These are phyloP conservation scores for Chaetops frenatus DNA, from an alignment of 2,113 vertebrate species.

Conservation along the genomic window DNA sequence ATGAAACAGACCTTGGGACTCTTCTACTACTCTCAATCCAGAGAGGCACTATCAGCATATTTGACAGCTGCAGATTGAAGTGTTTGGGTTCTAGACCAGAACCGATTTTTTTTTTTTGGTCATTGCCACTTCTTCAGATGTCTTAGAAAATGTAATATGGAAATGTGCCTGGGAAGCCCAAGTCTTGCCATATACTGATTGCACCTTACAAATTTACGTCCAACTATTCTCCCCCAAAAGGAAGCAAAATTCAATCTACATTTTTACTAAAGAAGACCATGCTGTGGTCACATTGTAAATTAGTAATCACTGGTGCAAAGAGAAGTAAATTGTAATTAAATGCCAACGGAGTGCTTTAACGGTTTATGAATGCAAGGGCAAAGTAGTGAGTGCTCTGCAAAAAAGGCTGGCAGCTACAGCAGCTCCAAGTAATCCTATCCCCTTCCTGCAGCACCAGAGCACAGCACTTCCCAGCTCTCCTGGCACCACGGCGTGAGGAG, in stretches of 20 bases:
- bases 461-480: not conserved
- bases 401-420: not conserved
- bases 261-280: not conserved
- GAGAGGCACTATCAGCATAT: not conserved
- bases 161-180: not conserved
- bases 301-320: not conserved
- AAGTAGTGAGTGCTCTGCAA: not conserved
- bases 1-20: not conserved
- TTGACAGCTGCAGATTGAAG: not conserved
- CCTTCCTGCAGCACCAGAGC: not conserved
- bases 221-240: not conserved
- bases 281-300: not conserved
- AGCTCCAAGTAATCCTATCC: constrained; percentile 4
- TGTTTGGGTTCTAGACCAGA: not conserved
- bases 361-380: not conserved
- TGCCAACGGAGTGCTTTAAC: not conserved
- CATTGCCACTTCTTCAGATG: not conserved
- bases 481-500: not conserved
- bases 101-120: not conserved
- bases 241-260: not conserved
- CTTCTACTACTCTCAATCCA: not conserved
- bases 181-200: not conserved
- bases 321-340: constrained; percentile 21
- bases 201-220: not conserved
- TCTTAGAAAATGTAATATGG: not conserved